phyloP scores from a whole-genome alignment of 2,888 invertebrate species.

The Idaea biselata region DNA sequence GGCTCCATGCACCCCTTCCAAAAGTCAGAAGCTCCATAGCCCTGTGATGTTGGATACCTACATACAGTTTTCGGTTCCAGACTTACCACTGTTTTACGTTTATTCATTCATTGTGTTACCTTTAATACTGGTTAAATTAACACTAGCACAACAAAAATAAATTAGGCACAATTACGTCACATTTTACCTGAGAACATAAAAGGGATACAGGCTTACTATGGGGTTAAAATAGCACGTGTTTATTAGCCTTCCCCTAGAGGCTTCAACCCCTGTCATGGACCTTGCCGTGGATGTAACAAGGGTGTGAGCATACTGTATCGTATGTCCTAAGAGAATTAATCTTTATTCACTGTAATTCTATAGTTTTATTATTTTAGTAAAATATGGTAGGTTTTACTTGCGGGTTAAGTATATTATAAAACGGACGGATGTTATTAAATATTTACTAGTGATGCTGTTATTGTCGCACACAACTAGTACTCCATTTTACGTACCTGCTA shows the following conservation, averaged over 20 bases:
- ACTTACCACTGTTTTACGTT: background rate
- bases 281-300: slow-evolving; percentile 40
- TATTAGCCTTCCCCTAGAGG: slow-evolving; percentile 35
- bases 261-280: slow-evolving; percentile 47
- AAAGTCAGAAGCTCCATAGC: too few species aligned
- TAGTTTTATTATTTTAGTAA: background rate
- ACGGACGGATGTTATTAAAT: background rate
- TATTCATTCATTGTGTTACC: background rate
- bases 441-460: background rate
- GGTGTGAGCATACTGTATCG: slow-evolving; percentile 28
- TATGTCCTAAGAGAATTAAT: slow-evolving; percentile 1
- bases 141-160: background rate
- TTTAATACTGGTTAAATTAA: background rate
- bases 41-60: too few species aligned
- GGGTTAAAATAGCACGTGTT: slow-evolving; percentile 40
- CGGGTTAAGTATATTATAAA: background rate
- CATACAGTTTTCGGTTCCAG: too few species aligned
- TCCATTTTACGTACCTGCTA: too few species aligned
- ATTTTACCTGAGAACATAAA: slow-evolving; percentile 15
- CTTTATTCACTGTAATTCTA: background rate
- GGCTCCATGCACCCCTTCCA: too few species aligned
- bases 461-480: too few species aligned
- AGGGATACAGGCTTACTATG: slow-evolving; percentile 10
- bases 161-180: slow-evolving; percentile 7
- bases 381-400: background rate